phyloP scores from a whole-genome alignment of 2,888 invertebrate genomes.

The Phaedon cochleariae region DNA sequence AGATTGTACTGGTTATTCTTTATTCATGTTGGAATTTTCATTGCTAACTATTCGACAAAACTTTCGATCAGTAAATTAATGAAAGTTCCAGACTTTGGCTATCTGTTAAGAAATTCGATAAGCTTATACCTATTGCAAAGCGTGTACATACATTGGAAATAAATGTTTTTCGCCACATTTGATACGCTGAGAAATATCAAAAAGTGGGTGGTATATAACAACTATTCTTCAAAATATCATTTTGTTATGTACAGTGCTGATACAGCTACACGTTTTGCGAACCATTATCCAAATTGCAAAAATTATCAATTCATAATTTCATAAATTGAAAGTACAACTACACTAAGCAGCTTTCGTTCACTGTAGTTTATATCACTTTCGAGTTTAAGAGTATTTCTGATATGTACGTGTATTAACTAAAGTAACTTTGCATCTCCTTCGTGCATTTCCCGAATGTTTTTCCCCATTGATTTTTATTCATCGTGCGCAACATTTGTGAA shows the following conservation, averaged over 20 bases:
- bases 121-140: too few species aligned
- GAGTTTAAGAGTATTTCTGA: slow-evolving; percentile 31
- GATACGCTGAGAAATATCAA: neutral
- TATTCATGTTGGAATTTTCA: too few species aligned
- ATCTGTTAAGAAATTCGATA: too few species aligned
- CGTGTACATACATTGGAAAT: too few species aligned
- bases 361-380: slow-evolving; percentile 29
- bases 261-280: slow-evolving; percentile 61
- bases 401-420: slow-evolving; percentile 37
- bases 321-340: slow-evolving; percentile 17
- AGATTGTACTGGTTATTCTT: too few species aligned
- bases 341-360: slow-evolving; percentile 25
- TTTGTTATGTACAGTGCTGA: slow-evolving; percentile 58
- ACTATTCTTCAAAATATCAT: slow-evolving; percentile 11
- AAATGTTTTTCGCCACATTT: neutral
- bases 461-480: slow-evolving; percentile 27
- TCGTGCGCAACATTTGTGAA: slow-evolving; percentile 69
- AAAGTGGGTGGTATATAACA: slow-evolving; percentile 7
- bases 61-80: too few species aligned
- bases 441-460: slow-evolving; percentile 1
- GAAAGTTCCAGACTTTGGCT: too few species aligned
- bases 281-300: slow-evolving; percentile 48
- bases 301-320: slow-evolving; percentile 29
- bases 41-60: too few species aligned
- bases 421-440: slow-evolving; percentile 6